Evolutionary conservation across 1,140 invertebrate genomes (phyloP), one percentile per base, ranked within the genome.

Genomic region (Bradysia coprophila): DNA sequence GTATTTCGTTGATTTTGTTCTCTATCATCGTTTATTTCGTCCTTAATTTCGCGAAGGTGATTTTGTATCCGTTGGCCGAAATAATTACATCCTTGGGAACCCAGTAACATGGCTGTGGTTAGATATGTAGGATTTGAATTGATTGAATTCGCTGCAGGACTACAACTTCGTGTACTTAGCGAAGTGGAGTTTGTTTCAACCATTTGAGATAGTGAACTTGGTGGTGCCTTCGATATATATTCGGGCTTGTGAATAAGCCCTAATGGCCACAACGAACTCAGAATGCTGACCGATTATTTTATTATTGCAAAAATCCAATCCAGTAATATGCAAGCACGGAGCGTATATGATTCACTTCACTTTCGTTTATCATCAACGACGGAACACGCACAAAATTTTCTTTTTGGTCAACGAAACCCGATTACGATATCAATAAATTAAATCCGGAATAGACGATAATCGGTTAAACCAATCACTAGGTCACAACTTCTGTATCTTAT

Each of bases 81-180:
- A 40, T 59, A 60, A 10, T 53, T 55, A 23, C 57, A 60, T 43
- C 56, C 54, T 42, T 60, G 57, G 1, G 53, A 57, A 44, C 60
- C 60, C 5, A 60, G 49, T 23, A 60, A 43, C 57, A 60, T 60
- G 42, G 57, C 57, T 13, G 57, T 60, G 34, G 57, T 59, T 37
- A 59, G 38, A 34, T 59, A 38, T 10, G 28, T 43, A 52, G 32
- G 56, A 54, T 28, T 55, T 53, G 15, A 52, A 42, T 44, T 44
- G 50, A 50, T 43, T 48, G 11, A 28, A 38, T 23, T 51, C 3
- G 52, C 50, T 1, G 50, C 48, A 0, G 55, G 44, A 19, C 48
- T 18, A 20, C 16, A 16, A 9, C 38, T 13, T 4, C 21, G 15
- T 20, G 4, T 18, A 32, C n/a, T n/a, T 41, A 44, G 49, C 10